These are phyloP conservation scores for Siphamia tubifer DNA, from an alignment of 2,113 vertebrate species.

Conservation along the genomic window DNA sequence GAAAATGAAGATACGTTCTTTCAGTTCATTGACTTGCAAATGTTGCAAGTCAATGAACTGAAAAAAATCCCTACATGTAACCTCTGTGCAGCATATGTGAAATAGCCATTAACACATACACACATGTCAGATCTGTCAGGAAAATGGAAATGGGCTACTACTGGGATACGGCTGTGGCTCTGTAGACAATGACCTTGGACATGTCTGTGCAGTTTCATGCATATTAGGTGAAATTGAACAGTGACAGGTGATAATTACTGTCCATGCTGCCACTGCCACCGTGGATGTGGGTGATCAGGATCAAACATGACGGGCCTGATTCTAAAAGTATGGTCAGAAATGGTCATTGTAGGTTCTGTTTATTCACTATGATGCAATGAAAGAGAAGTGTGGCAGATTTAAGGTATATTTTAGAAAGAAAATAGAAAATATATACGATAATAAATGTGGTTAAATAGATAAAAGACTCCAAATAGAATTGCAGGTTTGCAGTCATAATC, in stretches of 20 bases:
- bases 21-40: constrained; percentile 61
- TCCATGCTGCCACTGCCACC: not conserved
- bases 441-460: no score
- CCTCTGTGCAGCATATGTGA: constrained; percentile 24
- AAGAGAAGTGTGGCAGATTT: no score
- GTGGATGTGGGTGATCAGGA: constrained; percentile 2
- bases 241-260: constrained; percentile 49
- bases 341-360: not conserved
- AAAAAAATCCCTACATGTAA: not conserved
- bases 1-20: constrained; percentile 29
- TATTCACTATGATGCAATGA: no score
- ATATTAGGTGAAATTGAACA: constrained; percentile 33
- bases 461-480: no score
- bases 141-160: constrained; percentile 43
- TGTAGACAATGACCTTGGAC: constrained; percentile 37
- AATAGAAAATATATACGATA: no score
- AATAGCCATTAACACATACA: constrained; percentile 15
- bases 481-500: no score
- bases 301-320: constrained; percentile 12
- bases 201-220: constrained; percentile 36
- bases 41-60: constrained; percentile 16
- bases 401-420: no score
- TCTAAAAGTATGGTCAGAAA: constrained; percentile 11
- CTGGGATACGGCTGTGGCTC: not conserved
- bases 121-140: constrained; percentile 40